phyloP scores from a whole-genome alignment of 2,888 invertebrate species.

The Scaptomyza polygonia region DNA sequence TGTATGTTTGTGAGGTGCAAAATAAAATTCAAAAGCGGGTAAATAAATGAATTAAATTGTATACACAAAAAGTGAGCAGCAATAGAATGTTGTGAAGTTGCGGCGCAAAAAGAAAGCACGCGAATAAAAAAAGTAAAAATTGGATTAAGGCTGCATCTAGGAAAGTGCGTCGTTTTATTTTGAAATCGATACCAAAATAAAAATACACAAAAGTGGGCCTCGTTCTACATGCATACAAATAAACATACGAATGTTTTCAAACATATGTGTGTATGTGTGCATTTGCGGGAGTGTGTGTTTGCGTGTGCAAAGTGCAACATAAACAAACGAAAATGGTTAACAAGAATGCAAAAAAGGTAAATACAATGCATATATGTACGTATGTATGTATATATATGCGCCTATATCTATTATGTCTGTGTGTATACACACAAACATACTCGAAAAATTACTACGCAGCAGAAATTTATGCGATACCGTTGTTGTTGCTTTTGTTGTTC shows the following conservation, averaged over 20 bases:
- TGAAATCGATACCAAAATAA: slow-evolving; percentile 79
- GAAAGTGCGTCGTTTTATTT: slow-evolving; percentile 79
- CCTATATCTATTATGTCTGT: slow-evolving; percentile 9
- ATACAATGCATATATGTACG: slow-evolving; percentile 21
- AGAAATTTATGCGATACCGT: slow-evolving; percentile 76
- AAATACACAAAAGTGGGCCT: slow-evolving; percentile 65
- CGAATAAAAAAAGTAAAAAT: slow-evolving; percentile 55
- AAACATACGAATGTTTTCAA: slow-evolving; percentile 20
- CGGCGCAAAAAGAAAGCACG: slow-evolving; percentile 75
- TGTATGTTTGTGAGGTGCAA: slow-evolving; percentile 50
- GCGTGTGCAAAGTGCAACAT: slow-evolving; percentile 58
- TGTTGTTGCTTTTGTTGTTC: slow-evolving; percentile 65
- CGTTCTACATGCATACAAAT: slow-evolving; percentile 38
- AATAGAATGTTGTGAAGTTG: slow-evolving; percentile 65
- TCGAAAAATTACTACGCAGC: slow-evolving; percentile 76
- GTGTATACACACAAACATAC: slow-evolving; percentile 37
- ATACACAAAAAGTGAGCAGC: slow-evolving; percentile 51
- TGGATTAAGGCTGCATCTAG: slow-evolving; percentile 56
- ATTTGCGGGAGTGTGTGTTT: slow-evolving; percentile 23
- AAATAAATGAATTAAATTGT: slow-evolving; percentile 63
- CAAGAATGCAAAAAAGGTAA: slow-evolving; percentile 68
- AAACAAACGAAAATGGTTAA: slow-evolving; percentile 56
- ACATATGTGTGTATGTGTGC: slow-evolving; percentile 11
- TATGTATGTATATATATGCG: slow-evolving; percentile 6
- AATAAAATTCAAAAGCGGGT: slow-evolving; percentile 63